Percentiles rank a stretch among this genome's conserved stretches.
Evolutionary conservation across 2,888 invertebrate genomes (phyloP).

Genomic region (Pycnomerus fuliginosus): DNA sequence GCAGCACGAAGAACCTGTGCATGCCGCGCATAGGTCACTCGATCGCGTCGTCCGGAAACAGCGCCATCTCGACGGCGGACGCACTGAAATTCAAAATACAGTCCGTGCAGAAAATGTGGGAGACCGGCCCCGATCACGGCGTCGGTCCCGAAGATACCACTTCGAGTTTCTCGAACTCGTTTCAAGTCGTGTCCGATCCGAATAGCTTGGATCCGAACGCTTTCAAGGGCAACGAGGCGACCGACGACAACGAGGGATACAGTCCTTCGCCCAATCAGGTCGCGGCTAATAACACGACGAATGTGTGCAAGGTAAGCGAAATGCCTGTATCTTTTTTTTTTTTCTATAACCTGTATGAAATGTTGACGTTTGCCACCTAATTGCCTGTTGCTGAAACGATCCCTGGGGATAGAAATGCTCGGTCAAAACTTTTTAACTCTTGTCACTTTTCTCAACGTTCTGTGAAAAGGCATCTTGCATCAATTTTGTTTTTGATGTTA

Average conservation of each 20-base stretch:
- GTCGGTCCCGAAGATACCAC: slow-evolving; percentile 54
- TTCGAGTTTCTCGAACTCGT: slow-evolving; percentile 48
- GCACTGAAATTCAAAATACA: slow-evolving; percentile 87
- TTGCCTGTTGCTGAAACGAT: too few relatives aligned
- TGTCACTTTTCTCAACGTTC: too few relatives aligned
- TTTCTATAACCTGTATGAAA: too few relatives aligned
- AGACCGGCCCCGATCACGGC: slow-evolving; percentile 57
- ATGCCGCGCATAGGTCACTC: slow-evolving; percentile 63
- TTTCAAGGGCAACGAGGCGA: slow-evolving; percentile 45
- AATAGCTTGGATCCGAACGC: slow-evolving; percentile 52
- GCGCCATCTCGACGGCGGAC: slow-evolving; percentile 82
- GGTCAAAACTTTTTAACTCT: too few relatives aligned
- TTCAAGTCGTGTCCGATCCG: slow-evolving; percentile 50
- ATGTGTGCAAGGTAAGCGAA: slow-evolving; percentile 69
- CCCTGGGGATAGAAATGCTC: too few relatives aligned
- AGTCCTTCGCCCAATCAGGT: slow-evolving; percentile 57
- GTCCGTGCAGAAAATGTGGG: slow-evolving; percentile 89
- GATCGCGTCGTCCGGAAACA: slow-evolving; percentile 62
- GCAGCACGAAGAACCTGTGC: slow-evolving; percentile 53
- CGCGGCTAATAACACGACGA: slow-evolving; percentile 55
- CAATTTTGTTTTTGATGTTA: too few relatives aligned
- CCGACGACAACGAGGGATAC: slow-evolving; percentile 56
- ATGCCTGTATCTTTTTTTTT: not conserved
- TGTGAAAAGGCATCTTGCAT: too few relatives aligned
- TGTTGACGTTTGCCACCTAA: too few relatives aligned